Evolutionary conservation across 1,140 invertebrate genomes (phyloP), one percentile per base, ranked within the genome.

Genomic region (Zaprionus ghesquierei): DNA sequence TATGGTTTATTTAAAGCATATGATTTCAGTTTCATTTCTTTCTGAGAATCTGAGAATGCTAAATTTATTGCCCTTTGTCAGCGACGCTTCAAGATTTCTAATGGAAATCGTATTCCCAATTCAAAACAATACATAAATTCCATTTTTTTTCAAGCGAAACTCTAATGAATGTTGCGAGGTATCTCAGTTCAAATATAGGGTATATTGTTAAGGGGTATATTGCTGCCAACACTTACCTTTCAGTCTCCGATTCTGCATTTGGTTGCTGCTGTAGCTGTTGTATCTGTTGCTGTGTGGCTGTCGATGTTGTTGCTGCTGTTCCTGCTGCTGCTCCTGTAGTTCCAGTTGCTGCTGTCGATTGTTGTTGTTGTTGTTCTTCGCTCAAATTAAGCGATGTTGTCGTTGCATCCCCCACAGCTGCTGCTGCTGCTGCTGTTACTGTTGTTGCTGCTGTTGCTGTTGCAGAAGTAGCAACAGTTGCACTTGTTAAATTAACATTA

Each of bases 241-340:
- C 90, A 91, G 90, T 91, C 90, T 91, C 90, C 76, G 90, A 82
- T 80, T 91, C 90, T 81, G 87, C 69, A 90, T 86, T 90, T 85
- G 75, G 84, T 80, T 89, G 89, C 71, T 80, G 79, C 65, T 87
- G 85, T 68, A 84, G 80, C 77, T 89, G 89, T 76, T 87, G 82
- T 31, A 86, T 82, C 44, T 82, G 78, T 54, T 86, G 87, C 63
- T 82, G 79, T 60, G 77, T 74, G 22, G 72, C 51, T 73, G 89
- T 59, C 51, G 77, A 64, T 77, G 81, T 55, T 70, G 80, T 69
- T 77, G 77, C 70, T 60, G 79, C 54, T 27, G 69, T 27, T 56
- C 75, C 25, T 49, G 46, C 46, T 20, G 73, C 41, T 50, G 61
- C 38, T 20, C 68, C 33, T 51, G 58, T 22, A 61, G 73, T 18